phyloP scores from a whole-genome alignment of 2,888 invertebrate species.

The Drosophila neonasuta region DNA sequence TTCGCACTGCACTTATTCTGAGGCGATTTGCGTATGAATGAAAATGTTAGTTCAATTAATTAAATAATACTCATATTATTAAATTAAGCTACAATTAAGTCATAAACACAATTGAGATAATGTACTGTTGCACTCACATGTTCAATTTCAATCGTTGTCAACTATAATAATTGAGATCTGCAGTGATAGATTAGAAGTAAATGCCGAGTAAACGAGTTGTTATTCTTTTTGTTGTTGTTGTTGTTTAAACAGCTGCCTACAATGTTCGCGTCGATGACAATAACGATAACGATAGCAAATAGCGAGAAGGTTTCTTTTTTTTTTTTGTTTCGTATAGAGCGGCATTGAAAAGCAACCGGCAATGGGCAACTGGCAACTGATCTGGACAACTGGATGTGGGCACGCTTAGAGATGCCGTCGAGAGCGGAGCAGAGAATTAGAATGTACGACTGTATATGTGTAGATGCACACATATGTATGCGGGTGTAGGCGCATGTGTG shows the following conservation, averaged over 20 bases:
- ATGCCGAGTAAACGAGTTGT: not conserved
- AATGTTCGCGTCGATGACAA: slow-evolving; percentile 7
- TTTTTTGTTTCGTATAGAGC: slow-evolving; percentile 19
- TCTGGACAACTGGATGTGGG: slow-evolving; percentile 16
- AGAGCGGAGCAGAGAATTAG: slow-evolving; percentile 28
- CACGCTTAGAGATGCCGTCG: slow-evolving; percentile 29
- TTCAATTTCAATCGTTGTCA: not conserved
- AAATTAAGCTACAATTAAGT: not conserved
- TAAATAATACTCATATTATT: not conserved
- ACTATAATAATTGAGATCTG: not conserved
- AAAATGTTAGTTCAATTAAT: too few species aligned
- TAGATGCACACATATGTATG: not conserved
- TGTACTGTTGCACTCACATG: not conserved
- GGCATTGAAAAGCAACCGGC: slow-evolving; percentile 43
- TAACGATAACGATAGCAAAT: slow-evolving; percentile 4
- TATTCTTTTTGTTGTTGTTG: not conserved
- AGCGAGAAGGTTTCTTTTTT: not conserved
- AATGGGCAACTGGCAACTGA: slow-evolving; percentile 41
- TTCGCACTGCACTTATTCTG: too few species aligned
- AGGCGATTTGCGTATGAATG: too few species aligned
- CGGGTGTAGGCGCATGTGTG: not conserved
- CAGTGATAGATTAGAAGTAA: not conserved
- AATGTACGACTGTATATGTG: not conserved
- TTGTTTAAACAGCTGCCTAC: not conserved
- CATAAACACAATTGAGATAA: not conserved